These are phyloP conservation scores for Parnassius smintheus DNA, from an alignment of 2,888 invertebrate species.

Conservation along the genomic window DNA sequence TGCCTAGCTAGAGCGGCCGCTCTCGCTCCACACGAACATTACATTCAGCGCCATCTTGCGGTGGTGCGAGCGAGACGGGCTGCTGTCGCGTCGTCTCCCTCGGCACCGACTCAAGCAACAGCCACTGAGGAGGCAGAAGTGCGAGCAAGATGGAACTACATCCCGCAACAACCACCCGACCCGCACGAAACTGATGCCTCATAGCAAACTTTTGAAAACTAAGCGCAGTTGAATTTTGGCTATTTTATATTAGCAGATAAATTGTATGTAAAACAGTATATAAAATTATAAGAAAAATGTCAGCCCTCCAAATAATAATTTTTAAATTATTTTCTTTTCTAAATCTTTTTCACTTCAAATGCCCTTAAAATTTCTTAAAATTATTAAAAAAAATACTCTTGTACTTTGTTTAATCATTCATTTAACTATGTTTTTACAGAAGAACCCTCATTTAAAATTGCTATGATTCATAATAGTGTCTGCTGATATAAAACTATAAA, in stretches of 20 bases:
- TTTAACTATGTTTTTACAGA: too few species aligned
- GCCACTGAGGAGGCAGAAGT: slow-evolving; percentile 52
- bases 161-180: slow-evolving; percentile 74
- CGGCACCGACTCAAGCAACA: slow-evolving; percentile 31
- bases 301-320: too few species aligned
- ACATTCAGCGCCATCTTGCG: slow-evolving; percentile 93
- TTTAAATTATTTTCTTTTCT: too few species aligned
- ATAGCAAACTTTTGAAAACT: slow-evolving; percentile 46
- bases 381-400: too few species aligned
- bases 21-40: slow-evolving; percentile 94
- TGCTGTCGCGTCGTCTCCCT: slow-evolving; percentile 36
- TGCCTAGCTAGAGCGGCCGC: slow-evolving; percentile 91
- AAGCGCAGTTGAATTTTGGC: slow-evolving; percentile 4
- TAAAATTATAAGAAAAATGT: too few species aligned
- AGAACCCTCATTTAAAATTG: too few species aligned
- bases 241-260: slow-evolving; percentile 22
- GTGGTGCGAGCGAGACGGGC: slow-evolving; percentile 88
- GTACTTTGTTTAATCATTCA: too few species aligned
- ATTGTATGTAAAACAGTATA: not conserved
- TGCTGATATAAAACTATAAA: slow-evolving; percentile 19
- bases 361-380: too few species aligned
- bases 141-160: slow-evolving; percentile 76
- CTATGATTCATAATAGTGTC: not conserved
- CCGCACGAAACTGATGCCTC: slow-evolving; percentile 66
- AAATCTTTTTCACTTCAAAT: too few species aligned